Evolutionary conservation across 2,888 invertebrate genomes (phyloP).

Genomic region (Mylabris sibirica): DNA sequence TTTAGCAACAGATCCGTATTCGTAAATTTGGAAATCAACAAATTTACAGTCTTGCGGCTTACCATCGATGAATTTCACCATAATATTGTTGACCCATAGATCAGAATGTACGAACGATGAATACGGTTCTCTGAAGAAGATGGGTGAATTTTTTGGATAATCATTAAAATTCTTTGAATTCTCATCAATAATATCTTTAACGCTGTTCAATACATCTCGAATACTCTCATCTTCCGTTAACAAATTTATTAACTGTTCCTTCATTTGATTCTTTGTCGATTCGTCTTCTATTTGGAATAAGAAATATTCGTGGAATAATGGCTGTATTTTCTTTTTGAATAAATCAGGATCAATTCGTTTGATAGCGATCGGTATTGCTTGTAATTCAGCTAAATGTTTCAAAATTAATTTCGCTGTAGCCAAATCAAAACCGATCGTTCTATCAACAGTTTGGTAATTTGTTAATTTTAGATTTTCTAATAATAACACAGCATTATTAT

Average conservation of each 20-base stretch:
- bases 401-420: slow-evolving; percentile 17
- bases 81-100: slow-evolving; percentile 68
- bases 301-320: background rate
- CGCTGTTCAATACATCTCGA: background rate
- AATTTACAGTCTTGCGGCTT: slow-evolving; percentile 39
- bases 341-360: slow-evolving; percentile 18
- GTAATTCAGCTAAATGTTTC: slow-evolving; percentile 19
- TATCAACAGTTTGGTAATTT: slow-evolving; percentile 55
- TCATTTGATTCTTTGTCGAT: background rate
- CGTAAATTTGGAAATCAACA: slow-evolving; percentile 47
- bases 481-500: slow-evolving; percentile 63
- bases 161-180: background rate
- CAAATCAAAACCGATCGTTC: slow-evolving; percentile 21
- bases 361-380: slow-evolving; percentile 20
- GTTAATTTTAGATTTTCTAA: slow-evolving; percentile 63
- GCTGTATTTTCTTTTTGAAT: slow-evolving; percentile 17
- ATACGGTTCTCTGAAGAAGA: slow-evolving; percentile 57
- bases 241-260: background rate
- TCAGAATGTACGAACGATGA: slow-evolving; percentile 65
- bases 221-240: background rate
- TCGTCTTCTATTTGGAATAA: background rate
- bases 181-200: background rate
- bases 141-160: background rate
- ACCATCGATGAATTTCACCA: slow-evolving; percentile 58
- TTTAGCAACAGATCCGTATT: slow-evolving; percentile 38